Conservation (phyloP, 2,888 invertebrate species). For the Eristalis tenax region DNA sequence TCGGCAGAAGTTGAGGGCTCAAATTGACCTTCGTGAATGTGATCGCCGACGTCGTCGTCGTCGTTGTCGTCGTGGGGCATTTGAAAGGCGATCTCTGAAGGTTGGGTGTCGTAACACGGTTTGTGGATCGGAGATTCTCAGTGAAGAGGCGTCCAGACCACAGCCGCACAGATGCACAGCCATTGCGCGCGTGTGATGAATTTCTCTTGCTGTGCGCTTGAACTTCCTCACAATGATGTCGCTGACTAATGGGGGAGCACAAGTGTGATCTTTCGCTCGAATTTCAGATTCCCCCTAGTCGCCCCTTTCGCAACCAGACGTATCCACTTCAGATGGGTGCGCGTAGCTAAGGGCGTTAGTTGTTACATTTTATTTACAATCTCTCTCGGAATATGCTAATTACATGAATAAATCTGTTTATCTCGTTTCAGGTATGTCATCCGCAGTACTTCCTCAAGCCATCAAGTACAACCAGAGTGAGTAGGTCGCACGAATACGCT, state of each 20-base stretch:
- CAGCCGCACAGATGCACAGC: neutral
- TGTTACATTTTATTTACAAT: neutral
- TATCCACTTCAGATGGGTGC: no score
- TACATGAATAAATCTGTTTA: neutral
- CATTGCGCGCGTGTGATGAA: neutral
- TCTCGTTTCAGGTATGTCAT: constrained; percentile 55
- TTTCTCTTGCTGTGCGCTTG: neutral
- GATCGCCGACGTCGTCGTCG: no score
- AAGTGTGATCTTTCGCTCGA: neutral
- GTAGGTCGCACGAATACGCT: neutral
- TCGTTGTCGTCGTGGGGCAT: no score
- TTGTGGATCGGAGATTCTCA: neutral
- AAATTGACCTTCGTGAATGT: neutral
- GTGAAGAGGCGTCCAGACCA: no score
- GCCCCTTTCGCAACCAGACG: no score
- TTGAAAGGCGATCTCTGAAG: neutral
- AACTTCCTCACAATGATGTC: neutral
- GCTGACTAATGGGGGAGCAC: neutral
- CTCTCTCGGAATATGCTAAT: constrained; percentile 6
- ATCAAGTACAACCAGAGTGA: constrained; percentile 7
- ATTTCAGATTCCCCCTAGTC: no score
- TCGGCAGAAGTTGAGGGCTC: neutral
- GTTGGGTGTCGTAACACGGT: neutral
- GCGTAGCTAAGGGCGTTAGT: neutral
- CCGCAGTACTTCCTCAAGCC: constrained; percentile 9